Evolutionary conservation across 2,888 invertebrate species (phyloP).

Genomic region (Eudemis profundana): DNA sequence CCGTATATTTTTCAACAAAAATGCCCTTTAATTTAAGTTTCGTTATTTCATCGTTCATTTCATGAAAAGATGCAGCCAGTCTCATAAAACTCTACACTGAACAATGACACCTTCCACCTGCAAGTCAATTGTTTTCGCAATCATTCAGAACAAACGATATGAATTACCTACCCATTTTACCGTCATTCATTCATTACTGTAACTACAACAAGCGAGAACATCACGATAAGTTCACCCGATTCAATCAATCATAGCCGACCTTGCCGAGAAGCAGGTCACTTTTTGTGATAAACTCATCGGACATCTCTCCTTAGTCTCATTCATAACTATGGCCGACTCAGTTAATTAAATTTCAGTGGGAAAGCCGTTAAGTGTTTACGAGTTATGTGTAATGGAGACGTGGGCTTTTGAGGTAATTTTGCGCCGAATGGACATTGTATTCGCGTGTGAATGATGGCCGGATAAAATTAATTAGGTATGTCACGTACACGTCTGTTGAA

Average conservation of each 20-base stretch:
- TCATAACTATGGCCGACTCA: conserved; percentile 12
- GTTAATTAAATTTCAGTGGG: conserved; percentile 27
- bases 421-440: conserved; percentile 9
- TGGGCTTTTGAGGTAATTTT: conserved; percentile 60
- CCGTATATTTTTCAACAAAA: conserved; percentile 1
- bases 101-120: conserved; percentile 1
- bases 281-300: conserved; percentile 67
- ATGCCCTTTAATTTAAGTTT: neutral
- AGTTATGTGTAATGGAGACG: conserved; percentile 56
- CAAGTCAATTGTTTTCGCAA: conserved; percentile 28
- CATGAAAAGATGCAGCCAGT: no score
- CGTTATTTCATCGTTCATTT: no score
- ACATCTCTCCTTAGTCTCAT: conserved; percentile 42
- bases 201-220: conserved; percentile 12
- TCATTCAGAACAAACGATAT: conserved; percentile 9
- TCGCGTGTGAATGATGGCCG: conserved; percentile 13
- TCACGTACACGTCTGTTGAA: conserved; percentile 5
- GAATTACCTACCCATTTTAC: conserved; percentile 3
- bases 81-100: neutral
- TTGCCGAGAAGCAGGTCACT: conserved; percentile 54
- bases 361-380: conserved; percentile 25
- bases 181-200: conserved; percentile 12
- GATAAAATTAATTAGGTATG: conserved; percentile 13
- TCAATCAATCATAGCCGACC: conserved; percentile 47
- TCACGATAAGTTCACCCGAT: conserved; percentile 26